Evolutionary conservation across 2,797 vertebrate species (phyloP).

Genomic region (Anguilla pacifica): DNA sequence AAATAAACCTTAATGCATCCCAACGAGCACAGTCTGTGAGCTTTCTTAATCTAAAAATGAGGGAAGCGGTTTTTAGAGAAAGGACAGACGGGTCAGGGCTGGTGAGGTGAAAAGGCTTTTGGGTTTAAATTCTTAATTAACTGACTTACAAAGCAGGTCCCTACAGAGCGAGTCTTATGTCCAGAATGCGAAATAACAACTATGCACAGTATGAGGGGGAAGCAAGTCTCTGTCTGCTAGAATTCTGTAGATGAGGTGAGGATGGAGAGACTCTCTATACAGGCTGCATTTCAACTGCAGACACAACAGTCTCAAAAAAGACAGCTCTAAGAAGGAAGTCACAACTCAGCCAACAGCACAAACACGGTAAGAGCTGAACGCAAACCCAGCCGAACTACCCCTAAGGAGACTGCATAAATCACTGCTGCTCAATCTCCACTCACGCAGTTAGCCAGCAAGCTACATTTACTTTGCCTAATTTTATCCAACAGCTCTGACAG

Average conservation of each 20-base stretch:
- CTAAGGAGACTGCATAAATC: neutral
- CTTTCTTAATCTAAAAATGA: neutral
- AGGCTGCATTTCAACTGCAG: neutral
- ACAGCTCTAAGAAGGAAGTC: neutral
- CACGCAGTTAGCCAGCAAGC: neutral
- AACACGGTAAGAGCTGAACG: neutral
- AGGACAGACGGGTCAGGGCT: slow-evolving; percentile 7
- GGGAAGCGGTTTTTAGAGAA: neutral
- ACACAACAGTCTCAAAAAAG: neutral
- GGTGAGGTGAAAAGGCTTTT: neutral
- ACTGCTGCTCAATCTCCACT: neutral
- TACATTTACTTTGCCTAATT: slow-evolving; percentile 46
- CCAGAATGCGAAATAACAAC: neutral
- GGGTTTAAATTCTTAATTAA: neutral
- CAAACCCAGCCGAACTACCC: neutral
- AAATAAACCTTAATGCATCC: neutral
- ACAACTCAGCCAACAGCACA: neutral
- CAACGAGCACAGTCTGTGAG: neutral
- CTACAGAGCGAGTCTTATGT: neutral
- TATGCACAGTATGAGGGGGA: neutral
- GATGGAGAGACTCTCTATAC: neutral
- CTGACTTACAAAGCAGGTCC: neutral
- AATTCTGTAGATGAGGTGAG: neutral
- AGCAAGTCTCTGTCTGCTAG: neutral
- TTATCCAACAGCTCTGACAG: slow-evolving; percentile 5